A percentile compares a stretch with the other conserved stretches of the same genome.
These are phyloP conservation scores for Caenorhabditis inopinata DNA, from an alignment of 1,140 invertebrate genomes.

Conservation along the genomic window DNA sequence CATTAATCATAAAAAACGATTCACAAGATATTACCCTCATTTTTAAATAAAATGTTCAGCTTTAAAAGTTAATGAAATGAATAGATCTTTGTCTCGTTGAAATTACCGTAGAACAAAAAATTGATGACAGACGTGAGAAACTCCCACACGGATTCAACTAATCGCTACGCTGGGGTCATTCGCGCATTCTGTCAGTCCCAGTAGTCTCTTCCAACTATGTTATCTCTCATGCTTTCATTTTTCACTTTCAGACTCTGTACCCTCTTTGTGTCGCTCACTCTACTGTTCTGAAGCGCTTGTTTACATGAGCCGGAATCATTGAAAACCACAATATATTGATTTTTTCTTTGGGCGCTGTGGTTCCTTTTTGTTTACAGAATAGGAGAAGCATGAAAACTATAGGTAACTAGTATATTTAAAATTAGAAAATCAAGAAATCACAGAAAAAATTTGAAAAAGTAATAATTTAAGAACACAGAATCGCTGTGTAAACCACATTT, in stretches of 20 bases:
- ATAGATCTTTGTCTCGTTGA: too few species aligned
- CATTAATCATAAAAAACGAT: too few species aligned
- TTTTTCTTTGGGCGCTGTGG: not conserved
- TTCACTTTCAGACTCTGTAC: not conserved
- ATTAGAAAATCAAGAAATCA: too few species aligned
- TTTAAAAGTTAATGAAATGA: too few species aligned
- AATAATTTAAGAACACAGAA: too few species aligned
- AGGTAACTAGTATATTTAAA: too few species aligned
- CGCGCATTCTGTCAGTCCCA: not conserved
- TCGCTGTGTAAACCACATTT: too few species aligned
- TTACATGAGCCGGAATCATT: constrained; percentile 11
- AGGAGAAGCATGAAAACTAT: too few species aligned
- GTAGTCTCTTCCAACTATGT: not conserved
- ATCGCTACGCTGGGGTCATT: constrained; percentile 17
- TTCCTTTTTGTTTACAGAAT: not conserved
- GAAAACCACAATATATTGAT: constrained; percentile 30
- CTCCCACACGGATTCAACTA: constrained; percentile 23
- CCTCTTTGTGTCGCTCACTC: not conserved
- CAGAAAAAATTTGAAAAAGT: too few species aligned
- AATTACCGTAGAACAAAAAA: too few species aligned
- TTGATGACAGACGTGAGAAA: constrained; percentile 10
- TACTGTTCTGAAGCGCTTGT: not conserved
- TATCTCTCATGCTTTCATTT: not conserved
- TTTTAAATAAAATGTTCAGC: too few species aligned
- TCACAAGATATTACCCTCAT: too few species aligned